Evolutionary conservation across 2,888 invertebrate genomes (phyloP), one percentile per base, ranked within the genome.

Genomic region (Agrotis puta): DNA sequence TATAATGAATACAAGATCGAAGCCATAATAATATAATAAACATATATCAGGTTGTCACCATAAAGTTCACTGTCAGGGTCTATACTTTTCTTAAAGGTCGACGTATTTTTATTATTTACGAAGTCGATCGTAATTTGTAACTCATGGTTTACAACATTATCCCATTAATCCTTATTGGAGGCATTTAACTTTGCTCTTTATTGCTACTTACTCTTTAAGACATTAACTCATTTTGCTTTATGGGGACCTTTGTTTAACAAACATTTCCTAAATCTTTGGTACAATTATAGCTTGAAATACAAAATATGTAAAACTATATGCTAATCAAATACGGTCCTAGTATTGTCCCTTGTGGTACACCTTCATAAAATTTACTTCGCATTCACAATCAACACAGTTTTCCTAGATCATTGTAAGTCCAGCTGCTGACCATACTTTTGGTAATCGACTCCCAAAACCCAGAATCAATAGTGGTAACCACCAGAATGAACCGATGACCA

Each of bases 41-140:
- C 7, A n/a, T 71, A 16, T 18, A 59, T 48, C 62, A 79, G 67
- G 74, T 79, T 68, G 66, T 62, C 74, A 64, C 20, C 57, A 43
- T 62, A 68, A 79, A 82, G 67, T 67, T 82, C 61, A 74, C 64
- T 79, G 74, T 58, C 82, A 79, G 27, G 65, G 72, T 18, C 76
- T 56, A 59, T 1, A 50, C 61, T 73, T 78, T 64, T 71, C 72
- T 27, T 73, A 79, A 73, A 82, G 54, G 79, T 50, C 51, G 53
- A 51, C n/a, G 43, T 16, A 22, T 20, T 70, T 61, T 65, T 66
- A 66, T 59, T 67, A 67, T 72, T 78, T 67, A 73, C 64, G 27
- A 57, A 67, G 39, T 57, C 22, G 53, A 22, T 79, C 43, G 57
- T 78, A 73, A 77, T 78, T 70, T 77, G 81, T 81, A 77, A 54